Conservation (phyloP, 2,113 vertebrate species). For the Atlantisia rogersi region DNA sequence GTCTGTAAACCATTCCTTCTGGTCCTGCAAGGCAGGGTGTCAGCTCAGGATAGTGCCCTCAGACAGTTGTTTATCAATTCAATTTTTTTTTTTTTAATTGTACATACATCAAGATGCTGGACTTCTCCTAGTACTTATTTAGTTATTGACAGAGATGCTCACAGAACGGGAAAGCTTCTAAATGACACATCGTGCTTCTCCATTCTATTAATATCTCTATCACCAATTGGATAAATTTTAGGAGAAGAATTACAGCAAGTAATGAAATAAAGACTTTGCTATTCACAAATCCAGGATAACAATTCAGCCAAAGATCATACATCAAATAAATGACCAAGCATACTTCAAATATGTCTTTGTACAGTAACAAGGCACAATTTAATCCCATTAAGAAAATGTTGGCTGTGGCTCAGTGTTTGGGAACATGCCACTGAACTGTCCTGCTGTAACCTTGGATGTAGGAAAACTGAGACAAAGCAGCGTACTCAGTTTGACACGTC, state of each 20-base stretch:
- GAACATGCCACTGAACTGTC: slow-evolving; percentile 41
- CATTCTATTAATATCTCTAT: neutral
- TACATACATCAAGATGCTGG: neutral
- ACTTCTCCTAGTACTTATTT: neutral
- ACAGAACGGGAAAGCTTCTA: neutral
- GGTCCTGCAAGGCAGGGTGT: neutral
- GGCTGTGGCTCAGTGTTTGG: slow-evolving; percentile 36
- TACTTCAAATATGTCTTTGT: slow-evolving; percentile 37
- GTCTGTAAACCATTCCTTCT: neutral
- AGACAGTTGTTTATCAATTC: neutral
- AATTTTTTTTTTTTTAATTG: neutral
- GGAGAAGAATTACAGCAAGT: neutral
- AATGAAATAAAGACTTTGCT: slow-evolving; percentile 3
- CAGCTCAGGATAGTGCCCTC: neutral
- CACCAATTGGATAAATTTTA: neutral
- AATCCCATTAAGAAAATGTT: slow-evolving; percentile 63
- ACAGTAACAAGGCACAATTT: slow-evolving; percentile 54
- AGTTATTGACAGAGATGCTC: neutral
- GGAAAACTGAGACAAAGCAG: slow-evolving; percentile 55
- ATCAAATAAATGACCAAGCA: slow-evolving; percentile 32
- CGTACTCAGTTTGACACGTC: neutral
- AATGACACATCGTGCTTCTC: neutral
- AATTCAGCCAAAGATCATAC: slow-evolving; percentile 7
- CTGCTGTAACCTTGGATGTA: slow-evolving; percentile 46
- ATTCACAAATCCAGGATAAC: neutral